Conservation (phyloP, 2,888 invertebrate species). For the Shargacucullia verbasci region DNA sequence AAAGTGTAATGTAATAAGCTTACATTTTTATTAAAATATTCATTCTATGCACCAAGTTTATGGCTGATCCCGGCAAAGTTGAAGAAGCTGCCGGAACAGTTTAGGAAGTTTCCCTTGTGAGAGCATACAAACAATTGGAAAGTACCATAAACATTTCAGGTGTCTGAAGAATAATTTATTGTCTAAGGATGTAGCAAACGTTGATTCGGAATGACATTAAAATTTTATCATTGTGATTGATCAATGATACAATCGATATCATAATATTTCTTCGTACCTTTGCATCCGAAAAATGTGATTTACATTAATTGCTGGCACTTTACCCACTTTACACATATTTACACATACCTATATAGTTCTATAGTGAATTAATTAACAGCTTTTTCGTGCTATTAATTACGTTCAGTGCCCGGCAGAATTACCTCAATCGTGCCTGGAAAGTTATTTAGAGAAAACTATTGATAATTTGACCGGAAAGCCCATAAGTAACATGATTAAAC, state of each 20-base stretch:
- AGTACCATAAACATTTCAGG: conserved; percentile 32
- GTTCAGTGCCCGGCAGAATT: too few species aligned
- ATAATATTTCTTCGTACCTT: too few species aligned
- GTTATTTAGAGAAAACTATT: neutral
- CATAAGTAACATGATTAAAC: neutral
- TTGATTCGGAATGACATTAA: conserved; percentile 5
- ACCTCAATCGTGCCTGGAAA: conserved; percentile 1
- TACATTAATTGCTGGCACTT: too few species aligned
- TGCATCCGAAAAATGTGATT: too few species aligned
- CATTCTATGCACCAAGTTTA: conserved; percentile 49
- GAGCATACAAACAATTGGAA: conserved; percentile 30
- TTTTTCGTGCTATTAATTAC: too few species aligned
- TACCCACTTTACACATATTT: too few species aligned
- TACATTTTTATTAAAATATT: conserved; percentile 51
- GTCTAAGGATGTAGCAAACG: conserved; percentile 2
- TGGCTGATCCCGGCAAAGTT: conserved; percentile 50
- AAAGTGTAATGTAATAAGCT: conserved; percentile 42
- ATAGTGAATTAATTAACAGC: too few species aligned
- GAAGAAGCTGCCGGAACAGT: conserved; percentile 49
- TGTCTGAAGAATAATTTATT: conserved; percentile 21
- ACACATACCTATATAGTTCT: too few species aligned
- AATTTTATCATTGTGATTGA: neutral
- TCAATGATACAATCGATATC: too few species aligned
- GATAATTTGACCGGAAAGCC: neutral
- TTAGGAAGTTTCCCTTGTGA: conserved; percentile 45